Base-by-base conservation (phyloP, 2,888 invertebrate genomes). In the Pandemis cinnamomeana region DNA sequence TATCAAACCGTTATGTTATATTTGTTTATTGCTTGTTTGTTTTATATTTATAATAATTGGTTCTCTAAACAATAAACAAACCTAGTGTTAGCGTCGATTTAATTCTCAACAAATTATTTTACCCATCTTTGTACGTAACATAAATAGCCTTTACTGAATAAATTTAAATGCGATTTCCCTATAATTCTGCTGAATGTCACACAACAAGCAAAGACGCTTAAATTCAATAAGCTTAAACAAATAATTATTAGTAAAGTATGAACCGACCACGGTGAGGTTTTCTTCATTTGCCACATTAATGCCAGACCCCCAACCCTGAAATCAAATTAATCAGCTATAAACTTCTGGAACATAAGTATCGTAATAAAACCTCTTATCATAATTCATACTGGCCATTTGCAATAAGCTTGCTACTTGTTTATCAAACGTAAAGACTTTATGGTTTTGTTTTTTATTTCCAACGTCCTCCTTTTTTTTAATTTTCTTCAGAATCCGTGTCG, bases 291-390 rank as follows among this genome's bases (percentile, higher is more conserved):
- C 53, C 67, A 67, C 41, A 41, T 67, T 67, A 53, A 73, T 42
- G 58, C 15, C 51, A 62, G 74, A 71, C 74, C 67, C 61, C 70
- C 74, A 41, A 70, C 61, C 67, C 66, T 51, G 70, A 71, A 71
- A 67, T 48, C 64, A 70, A 62, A 71, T 74, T 74, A 71, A 71
- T 53, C 58, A 67, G 61, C 46, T 62, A 67, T 74, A 71, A 74
- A 74, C 55, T 71, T 61, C 27, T 71, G 48, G 71, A 74, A 62
- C 60, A 71, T 70, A 27, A 62, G 61, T 70, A 67, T 74, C 55
- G 70, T 46, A 74, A 70, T 74, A 74, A 71, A 66, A 53, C 20
- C 58, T 69, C 46, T 20, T 48, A 55, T 64, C 61, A 74, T 71
- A 67, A 71, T 67, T 55, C 61, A 27, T 10, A 20, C 58, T 11